Evolutionary conservation across 2,888 invertebrate genomes (phyloP), one percentile per base, ranked within the genome.

Genomic region (Hypselothyrea guttata): DNA sequence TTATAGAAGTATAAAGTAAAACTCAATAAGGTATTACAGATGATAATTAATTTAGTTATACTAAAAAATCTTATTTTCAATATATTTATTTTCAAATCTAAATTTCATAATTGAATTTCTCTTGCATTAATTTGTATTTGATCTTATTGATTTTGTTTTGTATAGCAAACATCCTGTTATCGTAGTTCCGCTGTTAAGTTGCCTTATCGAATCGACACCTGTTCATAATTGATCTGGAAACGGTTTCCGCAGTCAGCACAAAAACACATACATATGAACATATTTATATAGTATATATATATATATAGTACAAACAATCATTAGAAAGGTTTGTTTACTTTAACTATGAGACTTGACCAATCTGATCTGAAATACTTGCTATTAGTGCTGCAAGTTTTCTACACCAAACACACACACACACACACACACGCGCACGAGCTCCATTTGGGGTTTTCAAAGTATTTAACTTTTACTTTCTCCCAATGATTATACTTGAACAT

Each of bases 401-500:
- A 47, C 45, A 35, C 55, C 42, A 47, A 27, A 30, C 22, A 22
- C 22, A 22, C 3, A 22, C 22, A 22, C 22, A 22, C 22, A 22
- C 22, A n/a, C n/a, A n/a, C n/a, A n/a, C n/a, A n/a, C n/a, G n/a
- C n/a, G n/a, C 42, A 18, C 40, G 16, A 47, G 48, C 28, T 52
- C 41, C 11, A 47, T 35, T 42, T 52, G 30, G n/a, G 38, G 18
- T 18, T n/a, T n/a, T 38, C 18, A 34, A 35, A 44, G 48, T 46
- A 34, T 35, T 56, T 33, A 69, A 69, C 69, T 69, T 69, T 69
- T 69, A 69, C 69, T 69, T 69, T 69, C 65, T 37, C 69, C 37
- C 31, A 35, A 53, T 51, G 52, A 46, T 33, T 48, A 38, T 46
- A 56, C 46, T 54, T 49, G 45, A 64, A 48, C 46, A 63, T 47